Evolutionary conservation across 2,113 vertebrate species (phyloP).

Genomic region (Herpetotheres cachinnans): DNA sequence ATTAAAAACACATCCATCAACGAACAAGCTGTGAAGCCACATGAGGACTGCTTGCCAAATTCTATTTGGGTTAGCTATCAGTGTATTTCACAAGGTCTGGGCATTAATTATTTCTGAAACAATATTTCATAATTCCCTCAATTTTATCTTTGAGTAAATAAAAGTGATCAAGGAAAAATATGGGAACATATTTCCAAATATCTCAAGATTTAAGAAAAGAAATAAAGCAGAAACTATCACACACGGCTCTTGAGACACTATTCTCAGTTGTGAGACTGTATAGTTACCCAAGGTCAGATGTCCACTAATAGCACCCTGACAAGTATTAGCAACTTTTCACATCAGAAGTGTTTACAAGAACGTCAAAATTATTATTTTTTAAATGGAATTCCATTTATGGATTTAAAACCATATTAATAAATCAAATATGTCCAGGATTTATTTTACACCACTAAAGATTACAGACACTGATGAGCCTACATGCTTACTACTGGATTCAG

Average conservation of each 20-base stretch:
- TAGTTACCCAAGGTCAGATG: background rate
- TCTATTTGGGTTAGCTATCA: slow-evolving; percentile 38
- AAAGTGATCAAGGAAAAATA: background rate
- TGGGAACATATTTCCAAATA: background rate
- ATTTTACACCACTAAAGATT: background rate
- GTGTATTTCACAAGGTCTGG: background rate
- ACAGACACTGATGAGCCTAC: background rate
- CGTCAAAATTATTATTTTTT: background rate
- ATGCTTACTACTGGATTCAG: background rate
- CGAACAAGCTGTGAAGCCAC: slow-evolving; percentile 1
- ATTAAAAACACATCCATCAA: slow-evolving; percentile 64
- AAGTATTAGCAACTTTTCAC: background rate
- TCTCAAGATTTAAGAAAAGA: background rate
- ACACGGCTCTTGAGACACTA: background rate
- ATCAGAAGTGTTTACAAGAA: background rate
- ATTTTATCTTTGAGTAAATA: background rate
- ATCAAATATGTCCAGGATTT: background rate
- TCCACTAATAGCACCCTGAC: background rate
- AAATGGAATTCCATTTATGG: background rate
- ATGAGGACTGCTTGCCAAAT: slow-evolving; percentile 29
- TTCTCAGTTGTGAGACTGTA: background rate
- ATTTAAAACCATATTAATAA: background rate
- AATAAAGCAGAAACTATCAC: background rate
- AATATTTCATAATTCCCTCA: slow-evolving; percentile 6
- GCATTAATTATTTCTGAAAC: slow-evolving; percentile 45